These are phyloP conservation scores for Aphis gossypii DNA, from an alignment of 1,140 invertebrate species.

Conservation along the genomic window DNA sequence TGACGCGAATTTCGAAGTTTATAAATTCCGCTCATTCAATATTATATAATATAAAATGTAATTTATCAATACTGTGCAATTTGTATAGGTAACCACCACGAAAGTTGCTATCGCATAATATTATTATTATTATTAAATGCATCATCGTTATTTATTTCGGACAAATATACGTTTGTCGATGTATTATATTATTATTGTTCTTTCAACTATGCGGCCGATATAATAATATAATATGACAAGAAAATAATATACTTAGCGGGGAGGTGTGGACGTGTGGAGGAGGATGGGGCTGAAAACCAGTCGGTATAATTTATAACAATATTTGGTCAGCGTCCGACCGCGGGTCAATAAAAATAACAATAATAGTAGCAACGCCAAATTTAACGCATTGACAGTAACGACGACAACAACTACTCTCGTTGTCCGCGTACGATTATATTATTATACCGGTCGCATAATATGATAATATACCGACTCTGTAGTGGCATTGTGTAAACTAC, in stretches of 20 bases:
- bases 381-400: not conserved
- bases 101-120: not conserved
- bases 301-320: constrained; percentile 4
- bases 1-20: not conserved
- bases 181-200: not conserved
- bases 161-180: not conserved
- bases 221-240: not conserved
- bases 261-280: no score
- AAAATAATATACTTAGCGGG: not conserved
- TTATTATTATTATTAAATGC: not conserved
- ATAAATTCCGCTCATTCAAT: not conserved
- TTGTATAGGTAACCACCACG: not conserved
- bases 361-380: not conserved
- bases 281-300: not conserved
- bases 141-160: not conserved
- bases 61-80: no score
- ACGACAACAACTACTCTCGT: not conserved
- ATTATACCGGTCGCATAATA: not conserved
- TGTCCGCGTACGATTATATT: not conserved
- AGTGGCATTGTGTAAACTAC: not conserved
- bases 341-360: not conserved
- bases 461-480: not conserved
- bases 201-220: not conserved
- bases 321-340: not conserved
- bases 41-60: not conserved